Evolutionary conservation across 2,888 invertebrate genomes (phyloP).

Genomic region (Chironomus tentans): DNA sequence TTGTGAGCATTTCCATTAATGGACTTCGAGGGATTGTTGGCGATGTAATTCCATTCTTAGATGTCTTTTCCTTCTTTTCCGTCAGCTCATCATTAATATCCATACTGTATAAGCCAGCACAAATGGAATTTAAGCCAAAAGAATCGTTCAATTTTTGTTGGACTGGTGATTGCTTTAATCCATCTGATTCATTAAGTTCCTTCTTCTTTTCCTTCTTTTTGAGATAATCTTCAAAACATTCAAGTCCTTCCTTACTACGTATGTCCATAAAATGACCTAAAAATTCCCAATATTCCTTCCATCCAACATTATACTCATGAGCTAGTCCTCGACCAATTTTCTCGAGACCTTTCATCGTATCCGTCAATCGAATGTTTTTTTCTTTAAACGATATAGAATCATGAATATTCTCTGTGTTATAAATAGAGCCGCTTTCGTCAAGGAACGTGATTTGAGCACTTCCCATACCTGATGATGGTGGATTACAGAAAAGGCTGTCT

Average conservation of each 20-base stretch:
- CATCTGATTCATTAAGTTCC: constrained; percentile 2
- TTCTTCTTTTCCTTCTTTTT: constrained; percentile 22
- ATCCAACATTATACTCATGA: constrained; percentile 60
- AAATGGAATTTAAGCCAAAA: background rate
- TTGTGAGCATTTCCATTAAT: constrained; percentile 31
- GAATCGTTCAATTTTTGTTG: background rate
- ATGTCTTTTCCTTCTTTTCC: background rate
- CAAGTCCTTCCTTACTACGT: constrained; percentile 60
- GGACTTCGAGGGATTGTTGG: constrained; percentile 24
- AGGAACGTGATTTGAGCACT: constrained; percentile 3
- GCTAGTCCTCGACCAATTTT: constrained; percentile 67
- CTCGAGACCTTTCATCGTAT: constrained; percentile 83
- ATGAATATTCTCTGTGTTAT: constrained; percentile 28
- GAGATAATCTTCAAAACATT: constrained; percentile 65
- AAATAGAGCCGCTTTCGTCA: constrained; percentile 22
- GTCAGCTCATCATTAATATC: constrained; percentile 16
- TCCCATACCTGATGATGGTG: background rate
- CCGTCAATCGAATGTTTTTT: constrained; percentile 50
- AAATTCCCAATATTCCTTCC: constrained; percentile 93
- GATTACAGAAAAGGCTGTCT: constrained; percentile 20
- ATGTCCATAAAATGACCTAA: constrained; percentile 73
- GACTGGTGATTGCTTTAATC: background rate
- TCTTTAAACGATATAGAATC: constrained; percentile 37
- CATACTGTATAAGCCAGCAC: constrained; percentile 24
- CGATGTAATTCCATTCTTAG: background rate